phyloP scores from a whole-genome alignment of 2,888 invertebrate species.

The Philonicus albiceps region DNA sequence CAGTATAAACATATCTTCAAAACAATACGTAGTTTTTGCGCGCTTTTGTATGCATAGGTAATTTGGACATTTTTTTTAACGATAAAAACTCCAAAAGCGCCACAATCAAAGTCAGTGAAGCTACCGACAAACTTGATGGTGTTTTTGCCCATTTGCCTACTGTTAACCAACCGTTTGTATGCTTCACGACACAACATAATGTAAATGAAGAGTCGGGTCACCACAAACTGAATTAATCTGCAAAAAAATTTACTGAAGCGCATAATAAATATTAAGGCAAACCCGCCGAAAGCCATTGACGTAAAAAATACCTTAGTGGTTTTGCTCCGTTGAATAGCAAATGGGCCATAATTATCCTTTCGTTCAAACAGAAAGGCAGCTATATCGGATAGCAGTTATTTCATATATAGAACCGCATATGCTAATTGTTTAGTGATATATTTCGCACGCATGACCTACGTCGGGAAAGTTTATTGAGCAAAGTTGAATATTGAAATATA shows the following conservation, averaged over 20 bases:
- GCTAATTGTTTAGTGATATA: neutral
- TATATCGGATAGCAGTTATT: neutral
- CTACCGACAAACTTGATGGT: neutral
- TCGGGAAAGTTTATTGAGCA: neutral
- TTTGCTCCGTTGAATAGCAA: neutral
- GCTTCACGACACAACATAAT: conserved; percentile 3
- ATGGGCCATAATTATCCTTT: neutral
- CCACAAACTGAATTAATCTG: conserved; percentile 8
- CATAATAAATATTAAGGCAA: neutral
- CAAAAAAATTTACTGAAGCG: conserved; percentile 15
- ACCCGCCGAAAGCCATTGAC: neutral
- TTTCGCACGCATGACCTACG: neutral
- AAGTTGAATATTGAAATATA: neutral
- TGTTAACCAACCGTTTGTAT: neutral
- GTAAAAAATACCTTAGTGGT: neutral
- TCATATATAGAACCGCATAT: neutral
- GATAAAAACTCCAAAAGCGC: neutral
- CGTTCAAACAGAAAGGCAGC: neutral
- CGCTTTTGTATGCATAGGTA: neutral
- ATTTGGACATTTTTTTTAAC: neutral
- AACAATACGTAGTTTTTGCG: neutral
- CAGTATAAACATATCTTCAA: neutral
- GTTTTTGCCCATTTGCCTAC: neutral
- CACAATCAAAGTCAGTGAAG: neutral
- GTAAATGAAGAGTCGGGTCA: conserved; percentile 10